Evolutionary conservation across 1,140 invertebrate species (phyloP), one percentile per base, ranked within the genome.

Genomic region (Dendrolimus punctatus): DNA sequence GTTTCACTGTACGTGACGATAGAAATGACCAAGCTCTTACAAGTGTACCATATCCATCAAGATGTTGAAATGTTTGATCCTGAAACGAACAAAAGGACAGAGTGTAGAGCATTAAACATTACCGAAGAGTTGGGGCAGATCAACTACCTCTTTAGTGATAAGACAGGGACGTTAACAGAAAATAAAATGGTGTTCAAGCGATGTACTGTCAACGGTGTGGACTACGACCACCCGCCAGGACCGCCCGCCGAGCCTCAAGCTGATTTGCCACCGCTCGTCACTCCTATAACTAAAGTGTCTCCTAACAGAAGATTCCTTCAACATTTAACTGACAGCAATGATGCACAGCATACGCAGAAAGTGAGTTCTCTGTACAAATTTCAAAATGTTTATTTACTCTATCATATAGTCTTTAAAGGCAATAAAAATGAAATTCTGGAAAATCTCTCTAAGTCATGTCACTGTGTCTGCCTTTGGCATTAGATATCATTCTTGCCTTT

Each of bases 91-190:
- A 97, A 95, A 64, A 88, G 93, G 57, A 92, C 95, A n/a, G 96
- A 99, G 83, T 99, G 97, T 79, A 90, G 97, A 53, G 97, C 98
- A 40, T 89, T 99, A 59, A 99, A 99, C 77, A 99, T 99, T 48
- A 96, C 98, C 0, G 98, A 99, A 82, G 97, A 99, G 82, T 89
- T 99, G 46, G 98, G 98, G 4, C 96, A 98, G 88, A 93, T 99
- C 38, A 94, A 97, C 72, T 99, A 99, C 76, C 91, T 99, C 46
- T 99, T 99, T 88, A 98, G 95, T 6, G 98, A 99, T 79, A 99
- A 99, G 83, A 99, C 98, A 2, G 98, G 98, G 5, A 99, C 98
- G 4, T 86, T 99, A 9, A 99, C 98, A 6, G 97, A 99, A 82
- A 99, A 99, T 79, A 95, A 96, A 82, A 99, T 99, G 98, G 90